A percentile compares a stretch with the other conserved stretches of the same genome.
Conservation (phyloP, 2,113 vertebrate genomes). For the Sinocyclocheilus anophthalmus region DNA sequence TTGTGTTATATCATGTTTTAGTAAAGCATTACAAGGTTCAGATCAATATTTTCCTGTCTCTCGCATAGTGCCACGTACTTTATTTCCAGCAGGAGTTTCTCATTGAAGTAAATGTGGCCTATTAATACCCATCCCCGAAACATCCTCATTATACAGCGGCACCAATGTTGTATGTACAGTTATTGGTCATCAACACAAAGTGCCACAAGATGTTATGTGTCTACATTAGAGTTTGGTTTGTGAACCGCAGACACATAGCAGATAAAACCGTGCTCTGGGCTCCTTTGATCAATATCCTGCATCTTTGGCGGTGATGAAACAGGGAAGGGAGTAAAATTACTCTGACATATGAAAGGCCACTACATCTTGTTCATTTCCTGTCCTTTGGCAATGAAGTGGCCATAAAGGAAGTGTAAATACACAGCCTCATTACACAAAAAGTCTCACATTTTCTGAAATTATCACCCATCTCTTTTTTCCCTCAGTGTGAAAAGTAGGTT, state of each 20-base stretch:
- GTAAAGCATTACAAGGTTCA: constrained; percentile 21
- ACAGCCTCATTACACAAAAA: constrained; percentile 25
- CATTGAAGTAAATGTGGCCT: neutral
- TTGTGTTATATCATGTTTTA: constrained; percentile 29
- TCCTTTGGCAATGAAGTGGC: constrained; percentile 23
- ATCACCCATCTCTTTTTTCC: constrained; percentile 2
- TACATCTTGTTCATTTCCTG: constrained; percentile 36
- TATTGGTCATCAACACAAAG: constrained; percentile 11
- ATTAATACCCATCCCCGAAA: neutral
- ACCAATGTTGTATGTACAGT: neutral
- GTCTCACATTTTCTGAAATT: constrained; percentile 30
- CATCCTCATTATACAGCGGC: neutral
- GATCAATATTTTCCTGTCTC: constrained; percentile 13
- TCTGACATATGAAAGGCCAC: constrained; percentile 36
- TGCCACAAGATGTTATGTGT: constrained; percentile 5
- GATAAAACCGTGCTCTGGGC: neutral
- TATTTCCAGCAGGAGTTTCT: neutral
- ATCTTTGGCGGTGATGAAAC: constrained; percentile 13
- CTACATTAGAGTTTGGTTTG: constrained; percentile 6
- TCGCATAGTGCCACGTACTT: neutral
- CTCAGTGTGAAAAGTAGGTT: constrained; percentile 7
- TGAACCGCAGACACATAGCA: neutral
- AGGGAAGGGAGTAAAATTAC: constrained; percentile 18
- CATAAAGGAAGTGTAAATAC: constrained; percentile 29
- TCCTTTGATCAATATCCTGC: constrained; percentile 36